Conservation (phyloP, 1,140 invertebrate genomes). For the Seison nebaliae region DNA sequence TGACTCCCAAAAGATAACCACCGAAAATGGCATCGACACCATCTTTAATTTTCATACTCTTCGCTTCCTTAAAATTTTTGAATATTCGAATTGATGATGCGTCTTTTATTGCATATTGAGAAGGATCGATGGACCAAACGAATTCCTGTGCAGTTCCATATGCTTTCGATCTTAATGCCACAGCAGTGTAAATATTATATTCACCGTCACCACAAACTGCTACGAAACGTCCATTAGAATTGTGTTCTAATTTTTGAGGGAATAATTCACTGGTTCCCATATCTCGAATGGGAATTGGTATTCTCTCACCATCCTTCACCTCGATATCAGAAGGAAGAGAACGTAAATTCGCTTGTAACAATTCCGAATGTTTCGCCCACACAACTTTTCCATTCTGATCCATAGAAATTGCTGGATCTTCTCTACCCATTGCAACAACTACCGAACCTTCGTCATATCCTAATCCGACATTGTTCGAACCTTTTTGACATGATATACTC, state of each 20-base stretch:
- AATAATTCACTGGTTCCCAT: slow-evolving; percentile 99
- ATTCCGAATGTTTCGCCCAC: slow-evolving; percentile 87
- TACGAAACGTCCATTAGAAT: slow-evolving; percentile 85
- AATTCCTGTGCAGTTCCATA: slow-evolving; percentile 94
- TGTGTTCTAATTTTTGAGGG: slow-evolving; percentile 87
- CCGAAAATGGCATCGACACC: slow-evolving; percentile 85
- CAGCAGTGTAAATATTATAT: slow-evolving; percentile 96
- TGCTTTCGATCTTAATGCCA: slow-evolving; percentile 89
- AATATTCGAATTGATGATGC: slow-evolving; percentile 67
- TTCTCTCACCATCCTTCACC: slow-evolving; percentile 59
- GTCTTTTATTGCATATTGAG: slow-evolving; percentile 69
- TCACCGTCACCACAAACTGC: slow-evolving; percentile 97
- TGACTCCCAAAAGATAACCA: slow-evolving; percentile 68
- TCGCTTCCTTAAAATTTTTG: slow-evolving; percentile 91
- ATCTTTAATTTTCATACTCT: slow-evolving; percentile 74
- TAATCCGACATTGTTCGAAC: slow-evolving; percentile 80
- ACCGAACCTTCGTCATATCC: slow-evolving; percentile 96
- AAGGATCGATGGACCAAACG: slow-evolving; percentile 88
- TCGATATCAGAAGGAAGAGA: slow-evolving; percentile 9
- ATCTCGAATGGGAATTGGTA: slow-evolving; percentile 76
- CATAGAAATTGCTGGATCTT: slow-evolving; percentile 97
- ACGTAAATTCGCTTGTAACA: slow-evolving; percentile 87
- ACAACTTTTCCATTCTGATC: slow-evolving; percentile 89
- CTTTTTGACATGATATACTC: slow-evolving; percentile 75
- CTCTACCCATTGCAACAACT: slow-evolving; percentile 77